Percentiles rank a stretch among this genome's conserved stretches.
These are phyloP conservation scores for Eupithecia abbreviata DNA, from an alignment of 2,888 invertebrate genomes.

Conservation along the genomic window DNA sequence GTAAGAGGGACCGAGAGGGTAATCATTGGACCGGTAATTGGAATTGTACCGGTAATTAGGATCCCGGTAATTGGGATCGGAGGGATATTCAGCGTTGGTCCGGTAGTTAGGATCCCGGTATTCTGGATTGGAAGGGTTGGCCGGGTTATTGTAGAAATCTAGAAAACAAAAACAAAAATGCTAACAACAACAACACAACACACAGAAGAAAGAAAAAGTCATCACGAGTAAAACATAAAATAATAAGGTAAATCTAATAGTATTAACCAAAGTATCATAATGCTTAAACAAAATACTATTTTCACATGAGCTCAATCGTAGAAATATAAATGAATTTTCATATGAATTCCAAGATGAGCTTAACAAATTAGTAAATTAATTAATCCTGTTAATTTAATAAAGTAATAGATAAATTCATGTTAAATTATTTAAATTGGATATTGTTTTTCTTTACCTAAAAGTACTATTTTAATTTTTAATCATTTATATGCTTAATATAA, in stretches of 20 bases:
- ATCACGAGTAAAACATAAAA: not conserved
- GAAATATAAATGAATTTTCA: too few species aligned
- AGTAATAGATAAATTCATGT: too few species aligned
- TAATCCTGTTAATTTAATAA: too few species aligned
- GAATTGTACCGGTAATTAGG: slow-evolving; percentile 17
- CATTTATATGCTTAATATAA: too few species aligned
- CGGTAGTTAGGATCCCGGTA: slow-evolving; percentile 21
- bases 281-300: too few species aligned
- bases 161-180: slow-evolving; percentile 33
- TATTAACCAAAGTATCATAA: not conserved
- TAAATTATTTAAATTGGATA: too few species aligned
- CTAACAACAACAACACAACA: slow-evolving; percentile 19
- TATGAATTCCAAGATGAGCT: too few species aligned
- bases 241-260: not conserved
- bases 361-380: too few species aligned
- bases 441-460: too few species aligned
- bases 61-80: slow-evolving; percentile 23
- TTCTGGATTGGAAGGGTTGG: slow-evolving; percentile 28
- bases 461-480: too few species aligned
- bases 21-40: slow-evolving; percentile 10
- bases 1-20: slow-evolving; percentile 20
- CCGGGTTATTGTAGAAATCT: slow-evolving; percentile 34
- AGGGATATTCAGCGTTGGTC: slow-evolving; percentile 16
- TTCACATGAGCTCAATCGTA: too few species aligned
- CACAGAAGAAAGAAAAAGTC: slow-evolving; percentile 1